phyloP scores from a whole-genome alignment of 2,797 vertebrate genomes.

The Rhodeus uyekii region DNA sequence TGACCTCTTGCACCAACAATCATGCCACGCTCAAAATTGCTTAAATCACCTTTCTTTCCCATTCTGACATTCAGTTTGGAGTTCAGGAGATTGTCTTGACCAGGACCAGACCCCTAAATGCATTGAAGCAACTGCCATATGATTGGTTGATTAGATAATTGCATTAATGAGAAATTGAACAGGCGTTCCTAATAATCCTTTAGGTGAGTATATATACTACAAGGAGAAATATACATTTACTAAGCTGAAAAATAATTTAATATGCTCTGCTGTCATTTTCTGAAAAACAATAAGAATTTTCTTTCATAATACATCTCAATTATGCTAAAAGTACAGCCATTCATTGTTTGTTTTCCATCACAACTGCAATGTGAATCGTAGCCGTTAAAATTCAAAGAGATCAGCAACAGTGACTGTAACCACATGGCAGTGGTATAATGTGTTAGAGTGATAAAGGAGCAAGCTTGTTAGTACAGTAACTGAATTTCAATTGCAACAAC shows the following conservation, averaged over 20 bases:
- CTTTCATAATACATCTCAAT: too few relatives aligned
- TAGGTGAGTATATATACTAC: too few relatives aligned
- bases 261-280: background rate
- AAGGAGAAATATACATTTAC: background rate
- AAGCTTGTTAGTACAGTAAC: background rate
- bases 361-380: background rate
- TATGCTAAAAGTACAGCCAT: background rate
- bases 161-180: too few relatives aligned
- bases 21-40: too few relatives aligned
- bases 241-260: background rate
- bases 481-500: background rate
- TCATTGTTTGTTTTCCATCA: background rate
- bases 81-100: too few relatives aligned
- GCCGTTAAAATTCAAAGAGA: background rate
- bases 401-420: background rate
- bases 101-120: too few relatives aligned
- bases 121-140: too few relatives aligned
- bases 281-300: background rate
- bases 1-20: too few relatives aligned
- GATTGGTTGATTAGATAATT: too few relatives aligned
- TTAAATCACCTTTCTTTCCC: too few relatives aligned
- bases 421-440: background rate
- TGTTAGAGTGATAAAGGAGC: background rate
- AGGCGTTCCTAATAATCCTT: too few relatives aligned
- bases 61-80: too few relatives aligned